Conservation (phyloP, 2,113 vertebrate genomes). For the Protobothrops mucrosquamatus region DNA sequence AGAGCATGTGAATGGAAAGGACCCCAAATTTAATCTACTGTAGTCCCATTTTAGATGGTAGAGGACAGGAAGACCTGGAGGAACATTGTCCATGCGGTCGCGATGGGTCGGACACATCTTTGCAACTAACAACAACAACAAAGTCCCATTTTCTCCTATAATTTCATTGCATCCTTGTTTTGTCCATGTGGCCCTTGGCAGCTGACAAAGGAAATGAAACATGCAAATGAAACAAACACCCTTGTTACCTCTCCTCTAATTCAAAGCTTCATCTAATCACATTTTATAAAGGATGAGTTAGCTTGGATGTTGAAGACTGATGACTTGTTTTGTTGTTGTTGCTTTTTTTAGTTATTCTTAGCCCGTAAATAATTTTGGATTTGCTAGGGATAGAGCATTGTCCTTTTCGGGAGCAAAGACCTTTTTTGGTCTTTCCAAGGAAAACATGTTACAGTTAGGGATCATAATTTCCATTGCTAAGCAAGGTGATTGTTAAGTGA, state of each 20-base stretch:
- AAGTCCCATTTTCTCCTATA: neutral
- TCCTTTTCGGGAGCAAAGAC: neutral
- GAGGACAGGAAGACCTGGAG: no score
- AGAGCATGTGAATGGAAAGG: neutral
- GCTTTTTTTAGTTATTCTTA: neutral
- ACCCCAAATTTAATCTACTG: neutral
- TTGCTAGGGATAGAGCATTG: neutral
- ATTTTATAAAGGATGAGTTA: neutral
- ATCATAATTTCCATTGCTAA: neutral
- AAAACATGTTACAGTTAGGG: neutral
- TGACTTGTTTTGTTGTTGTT: neutral
- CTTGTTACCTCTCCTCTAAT: neutral
- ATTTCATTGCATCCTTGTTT: neutral
- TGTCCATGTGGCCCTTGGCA: neutral
- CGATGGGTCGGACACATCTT: no score
- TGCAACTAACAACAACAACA: no score
- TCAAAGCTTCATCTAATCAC: neutral
- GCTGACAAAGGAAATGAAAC: neutral
- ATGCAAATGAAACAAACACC: neutral
- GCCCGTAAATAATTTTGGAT: neutral
- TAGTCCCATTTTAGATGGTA: neutral
- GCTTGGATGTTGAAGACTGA: neutral
- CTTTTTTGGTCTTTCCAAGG: neutral
- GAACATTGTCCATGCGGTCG: no score
- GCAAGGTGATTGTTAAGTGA: neutral